These are phyloP conservation scores for Cottoperca gobio DNA, from an alignment of 2,797 vertebrate species.

Conservation along the genomic window DNA sequence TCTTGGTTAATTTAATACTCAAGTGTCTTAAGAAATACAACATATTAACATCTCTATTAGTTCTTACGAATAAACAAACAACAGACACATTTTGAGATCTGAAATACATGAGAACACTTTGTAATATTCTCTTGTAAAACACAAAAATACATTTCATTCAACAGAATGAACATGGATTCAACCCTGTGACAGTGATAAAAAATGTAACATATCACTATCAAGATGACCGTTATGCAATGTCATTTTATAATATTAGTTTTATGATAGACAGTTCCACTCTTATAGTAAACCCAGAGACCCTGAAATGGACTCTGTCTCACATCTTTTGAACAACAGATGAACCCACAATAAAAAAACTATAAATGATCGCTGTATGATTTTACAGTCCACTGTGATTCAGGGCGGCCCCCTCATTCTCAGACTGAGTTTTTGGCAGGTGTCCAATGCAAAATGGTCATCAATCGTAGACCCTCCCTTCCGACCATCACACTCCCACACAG, in stretches of 20 bases:
- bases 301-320: constrained; percentile 33
- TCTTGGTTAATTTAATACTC: not conserved
- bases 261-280: not conserved
- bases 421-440: constrained; percentile 33
- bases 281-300: not conserved
- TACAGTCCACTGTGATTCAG: constrained; percentile 24
- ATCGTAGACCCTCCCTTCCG: constrained; percentile 31
- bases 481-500: constrained; percentile 38
- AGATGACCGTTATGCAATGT: too few species aligned
- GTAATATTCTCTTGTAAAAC: not conserved
- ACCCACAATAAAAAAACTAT: constrained; percentile 28
- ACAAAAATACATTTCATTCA: not conserved
- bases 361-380: constrained; percentile 22
- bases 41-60: not conserved
- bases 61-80: not conserved
- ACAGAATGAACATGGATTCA: not conserved
- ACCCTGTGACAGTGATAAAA: not conserved
- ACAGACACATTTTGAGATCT: not conserved
- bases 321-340: constrained; percentile 32
- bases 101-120: constrained; percentile 5
- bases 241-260: too few species aligned
- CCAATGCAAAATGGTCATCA: constrained; percentile 53
- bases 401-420: constrained; percentile 14
- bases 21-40: not conserved
- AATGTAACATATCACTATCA: not conserved